Base-by-base conservation (phyloP, 2,113 vertebrate species). In the Thunnus thynnus region DNA sequence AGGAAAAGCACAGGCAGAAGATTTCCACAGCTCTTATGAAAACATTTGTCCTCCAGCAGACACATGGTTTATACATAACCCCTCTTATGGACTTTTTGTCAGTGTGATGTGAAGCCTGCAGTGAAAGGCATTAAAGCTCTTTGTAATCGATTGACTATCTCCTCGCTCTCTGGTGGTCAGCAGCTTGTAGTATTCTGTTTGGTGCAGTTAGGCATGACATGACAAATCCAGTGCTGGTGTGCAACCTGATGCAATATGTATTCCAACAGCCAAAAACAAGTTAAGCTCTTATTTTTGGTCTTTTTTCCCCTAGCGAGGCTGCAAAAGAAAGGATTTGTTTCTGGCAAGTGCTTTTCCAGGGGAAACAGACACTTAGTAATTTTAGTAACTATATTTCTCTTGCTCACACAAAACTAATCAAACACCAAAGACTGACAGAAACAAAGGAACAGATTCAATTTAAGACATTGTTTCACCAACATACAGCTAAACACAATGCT, bases 11-110 rank as follows among this genome's bases (percentile, higher is more conserved):
- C 55, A 76, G 74, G 57, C 56, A 3, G 55, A 74, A 52, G 52
- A 20, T 77, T 84, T 79, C 58, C 61, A 72, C 76, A 57, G 46
- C 57, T 82, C 64, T 66, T 46, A 65, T 30, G 55, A 75, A 79
- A 84, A 63, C 67, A 68, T 61, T 74, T 82, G 72, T 86, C 78
- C 70, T 76, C 72, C 76, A 70, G 86, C 72, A 78, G 78, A 83
- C 61, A 60, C 66, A 83, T 65, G 69, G 13, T 85, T 88, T 77
- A 76, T 51, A 83, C 73, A 68, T 68, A 73, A 67, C 36, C 58
- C 50, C 18, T 66, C 30, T 69, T 25, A 72, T 71, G 69, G 82
- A 82, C 44, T 52, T 81, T 73, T 72, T 80, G 69, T 72, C 77
- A 72, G 57, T 62, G 76, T 72, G 81, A 73, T 77, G 67, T 82